These are phyloP conservation scores for Strix aluco DNA, from an alignment of 2,113 vertebrate species.

Conservation along the genomic window DNA sequence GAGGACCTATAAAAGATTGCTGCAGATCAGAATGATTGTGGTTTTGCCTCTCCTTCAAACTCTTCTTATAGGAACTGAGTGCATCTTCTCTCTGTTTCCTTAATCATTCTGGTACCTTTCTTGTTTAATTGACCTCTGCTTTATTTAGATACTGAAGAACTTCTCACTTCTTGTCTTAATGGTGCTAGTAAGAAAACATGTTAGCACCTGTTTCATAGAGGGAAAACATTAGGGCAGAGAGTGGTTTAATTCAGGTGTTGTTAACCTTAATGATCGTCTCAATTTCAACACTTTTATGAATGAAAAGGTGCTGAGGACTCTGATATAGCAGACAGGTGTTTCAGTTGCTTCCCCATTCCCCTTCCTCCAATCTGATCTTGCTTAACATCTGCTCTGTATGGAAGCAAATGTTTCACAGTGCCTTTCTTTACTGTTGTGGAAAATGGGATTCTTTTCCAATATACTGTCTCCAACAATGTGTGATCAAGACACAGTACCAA, in stretches of 20 bases:
- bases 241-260: not conserved
- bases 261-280: not conserved
- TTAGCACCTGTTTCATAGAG: not conserved
- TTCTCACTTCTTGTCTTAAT: not conserved
- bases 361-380: not conserved
- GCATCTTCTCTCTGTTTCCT: not conserved
- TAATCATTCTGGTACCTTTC: not conserved
- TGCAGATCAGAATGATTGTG: not conserved
- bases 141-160: not conserved
- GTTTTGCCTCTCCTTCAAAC: not conserved
- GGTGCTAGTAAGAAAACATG: not conserved
- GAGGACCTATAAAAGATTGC: not conserved
- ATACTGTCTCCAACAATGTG: not conserved
- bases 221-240: not conserved
- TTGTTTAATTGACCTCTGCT: not conserved
- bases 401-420: not conserved
- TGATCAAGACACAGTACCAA: not conserved
- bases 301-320: not conserved
- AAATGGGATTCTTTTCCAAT: not conserved
- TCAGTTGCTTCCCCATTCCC: not conserved
- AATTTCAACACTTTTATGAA: not conserved
- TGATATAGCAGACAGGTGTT: not conserved
- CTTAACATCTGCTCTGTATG: fast-evolving
- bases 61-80: not conserved
- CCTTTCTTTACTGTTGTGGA: not conserved